Base-by-base conservation (phyloP, 2,113 vertebrate species). In the Elanoides forficatus region DNA sequence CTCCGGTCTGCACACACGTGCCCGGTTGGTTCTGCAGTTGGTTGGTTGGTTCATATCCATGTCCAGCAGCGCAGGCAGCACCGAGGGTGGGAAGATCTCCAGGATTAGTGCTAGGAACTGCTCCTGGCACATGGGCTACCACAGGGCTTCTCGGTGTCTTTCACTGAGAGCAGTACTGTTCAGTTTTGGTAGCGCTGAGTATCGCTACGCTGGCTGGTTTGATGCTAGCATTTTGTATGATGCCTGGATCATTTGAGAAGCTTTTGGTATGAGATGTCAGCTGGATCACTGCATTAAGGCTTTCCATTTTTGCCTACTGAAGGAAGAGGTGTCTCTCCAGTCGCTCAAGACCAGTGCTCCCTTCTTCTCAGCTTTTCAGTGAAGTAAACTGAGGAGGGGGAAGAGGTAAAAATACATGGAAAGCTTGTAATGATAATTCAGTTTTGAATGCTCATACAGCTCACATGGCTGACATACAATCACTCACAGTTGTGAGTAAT, bases 181-280 rank as follows among this genome's bases (percentile, higher is more conserved):
- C 0, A 0, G 13, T 58, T 91, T 60, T 53, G 73, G 81, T 10
- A 76, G 38, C 1, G 2, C 58, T 7, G 38, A 45, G 29, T 25
- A 56, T 19, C 40, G 18, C 65, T 36, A 20, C 5, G 0, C 40
- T 27, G 36, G 43, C 27, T 53, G 59, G 36, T 81, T 66, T 60
- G 67, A 52, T 27, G 22, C 4, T 23, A 55, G 43, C 18, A 27
- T 73, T 91, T 73, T 67, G 6, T 22, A 16, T 1, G 43, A 70
- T 43, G 40, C 36, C 59, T 81, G 30, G 26, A 71, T 79, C 13
- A 34, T 32, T 40, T 50, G 6, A 73, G 52, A 48, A 87, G 38
- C 21, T 70, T 53, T 66, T 45, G 20, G 22, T 36, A 1, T 21
- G 30, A 86, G 43, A 34, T 52, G 20, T 12, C 45, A 81, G 68